A percentile compares a stretch with the other conserved stretches of the same genome.
Evolutionary conservation across 1,140 invertebrate species (phyloP).

Genomic region (Hycleus cichorii): DNA sequence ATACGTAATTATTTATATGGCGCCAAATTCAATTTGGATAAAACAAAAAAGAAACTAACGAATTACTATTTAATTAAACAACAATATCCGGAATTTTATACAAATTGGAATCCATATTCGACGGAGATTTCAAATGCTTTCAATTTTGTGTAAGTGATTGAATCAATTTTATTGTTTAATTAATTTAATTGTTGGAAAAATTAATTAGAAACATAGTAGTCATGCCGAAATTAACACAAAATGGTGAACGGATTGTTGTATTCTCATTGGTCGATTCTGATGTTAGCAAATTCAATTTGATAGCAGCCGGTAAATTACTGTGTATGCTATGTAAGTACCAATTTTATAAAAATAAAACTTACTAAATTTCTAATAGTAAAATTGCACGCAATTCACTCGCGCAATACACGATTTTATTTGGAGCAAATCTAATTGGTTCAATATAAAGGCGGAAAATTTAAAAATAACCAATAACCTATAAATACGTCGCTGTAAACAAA

Average conservation of each 20-base stretch:
- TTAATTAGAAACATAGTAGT: slow-evolving; percentile 38
- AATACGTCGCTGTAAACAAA: too few species aligned
- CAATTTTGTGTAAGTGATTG: slow-evolving; percentile 33
- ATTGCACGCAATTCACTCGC: not conserved
- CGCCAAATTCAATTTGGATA: slow-evolving; percentile 41
- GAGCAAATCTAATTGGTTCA: too few species aligned
- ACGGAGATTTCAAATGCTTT: slow-evolving; percentile 29
- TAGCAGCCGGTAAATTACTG: slow-evolving; percentile 46
- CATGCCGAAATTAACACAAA: slow-evolving; percentile 45
- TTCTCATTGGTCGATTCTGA: slow-evolving; percentile 49
- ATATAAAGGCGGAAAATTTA: too few species aligned
- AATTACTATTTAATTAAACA: slow-evolving; percentile 37
- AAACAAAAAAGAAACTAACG: slow-evolving; percentile 41
- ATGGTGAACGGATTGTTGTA: slow-evolving; percentile 49
- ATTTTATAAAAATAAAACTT: not conserved
- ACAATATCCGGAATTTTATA: slow-evolving; percentile 38
- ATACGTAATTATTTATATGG: slow-evolving; percentile 39
- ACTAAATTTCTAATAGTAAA: not conserved
- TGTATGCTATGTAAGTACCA: slow-evolving; percentile 42
- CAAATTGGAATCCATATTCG: slow-evolving; percentile 32
- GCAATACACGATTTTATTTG: too few species aligned
- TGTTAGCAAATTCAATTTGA: slow-evolving; percentile 48
- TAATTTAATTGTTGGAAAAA: not conserved
- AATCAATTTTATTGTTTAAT: not conserved
- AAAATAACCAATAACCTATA: too few species aligned